These are phyloP conservation scores for Rhagoletis pomonella DNA, from an alignment of 1,140 invertebrate genomes.

Conservation along the genomic window DNA sequence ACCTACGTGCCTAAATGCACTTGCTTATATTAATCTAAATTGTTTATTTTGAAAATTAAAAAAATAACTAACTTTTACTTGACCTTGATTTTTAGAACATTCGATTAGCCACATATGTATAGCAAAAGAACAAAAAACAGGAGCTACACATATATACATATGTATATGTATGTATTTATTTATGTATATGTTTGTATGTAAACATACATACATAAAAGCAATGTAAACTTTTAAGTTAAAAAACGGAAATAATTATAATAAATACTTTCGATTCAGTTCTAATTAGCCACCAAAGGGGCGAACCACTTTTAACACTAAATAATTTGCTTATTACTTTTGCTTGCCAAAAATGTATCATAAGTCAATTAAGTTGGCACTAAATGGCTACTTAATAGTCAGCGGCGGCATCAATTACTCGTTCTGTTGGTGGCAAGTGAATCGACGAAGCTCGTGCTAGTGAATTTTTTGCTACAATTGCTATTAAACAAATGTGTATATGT, in stretches of 20 bases:
- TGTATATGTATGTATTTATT: too few relatives aligned
- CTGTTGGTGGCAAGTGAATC: not conserved
- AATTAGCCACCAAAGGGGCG: constrained; percentile 41
- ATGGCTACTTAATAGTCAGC: not conserved
- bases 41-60: not conserved
- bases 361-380: constrained; percentile 30
- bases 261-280: constrained; percentile 40
- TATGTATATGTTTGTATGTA: too few relatives aligned
- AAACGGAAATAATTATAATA: constrained; percentile 50
- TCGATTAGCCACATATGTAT: not conserved
- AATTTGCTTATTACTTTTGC: not conserved
- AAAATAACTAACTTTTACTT: constrained; percentile 29
- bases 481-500: not conserved
- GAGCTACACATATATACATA: too few relatives aligned
- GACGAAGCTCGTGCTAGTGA: not conserved
- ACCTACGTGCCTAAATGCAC: not conserved
- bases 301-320: constrained; percentile 16
- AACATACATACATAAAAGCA: not conserved
- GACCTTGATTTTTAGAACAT: constrained; percentile 27
- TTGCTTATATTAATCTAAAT: not conserved
- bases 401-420: constrained; percentile 15
- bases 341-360: constrained; percentile 39
- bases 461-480: not conserved
- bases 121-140: too few relatives aligned
- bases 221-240: constrained; percentile 24